Conservation (phyloP, 2,888 invertebrate species). For the Pardosa pseudoannulata region DNA sequence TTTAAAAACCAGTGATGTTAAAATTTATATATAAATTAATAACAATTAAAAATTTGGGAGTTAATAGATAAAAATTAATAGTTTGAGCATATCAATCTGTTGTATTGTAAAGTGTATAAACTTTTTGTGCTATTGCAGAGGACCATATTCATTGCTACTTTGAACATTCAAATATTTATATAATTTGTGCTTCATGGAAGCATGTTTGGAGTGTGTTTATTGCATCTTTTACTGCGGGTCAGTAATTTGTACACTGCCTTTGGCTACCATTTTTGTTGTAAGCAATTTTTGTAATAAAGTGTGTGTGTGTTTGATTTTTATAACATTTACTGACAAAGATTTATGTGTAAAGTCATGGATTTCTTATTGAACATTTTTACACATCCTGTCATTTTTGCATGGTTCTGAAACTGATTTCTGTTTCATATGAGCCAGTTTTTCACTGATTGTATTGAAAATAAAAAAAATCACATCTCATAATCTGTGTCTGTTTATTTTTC, state of each 20-base stretch:
- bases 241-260: not conserved
- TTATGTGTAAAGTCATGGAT: not conserved
- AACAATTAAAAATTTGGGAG: too few species aligned
- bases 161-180: conserved; percentile 1
- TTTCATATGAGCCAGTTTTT: not conserved
- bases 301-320: not conserved
- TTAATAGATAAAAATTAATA: too few species aligned
- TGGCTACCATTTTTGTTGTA: not conserved
- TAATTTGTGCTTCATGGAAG: not conserved
- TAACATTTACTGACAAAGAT: not conserved
- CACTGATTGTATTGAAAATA: not conserved
- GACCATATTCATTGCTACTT: not conserved
- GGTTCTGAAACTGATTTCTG: not conserved
- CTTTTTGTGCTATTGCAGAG: not conserved
- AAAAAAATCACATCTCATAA: not conserved
- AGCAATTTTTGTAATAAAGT: not conserved
- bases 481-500: not conserved
- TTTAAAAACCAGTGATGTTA: too few species aligned
- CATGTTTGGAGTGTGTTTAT: not conserved
- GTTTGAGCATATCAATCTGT: too few species aligned
- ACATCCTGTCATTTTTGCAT: not conserved
- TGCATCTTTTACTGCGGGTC: not conserved
- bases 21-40: too few species aligned
- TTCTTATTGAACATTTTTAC: not conserved
- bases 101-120: too few species aligned